Base-by-base conservation (phyloP, 2,113 vertebrate species). In the Chaetura pelagica region DNA sequence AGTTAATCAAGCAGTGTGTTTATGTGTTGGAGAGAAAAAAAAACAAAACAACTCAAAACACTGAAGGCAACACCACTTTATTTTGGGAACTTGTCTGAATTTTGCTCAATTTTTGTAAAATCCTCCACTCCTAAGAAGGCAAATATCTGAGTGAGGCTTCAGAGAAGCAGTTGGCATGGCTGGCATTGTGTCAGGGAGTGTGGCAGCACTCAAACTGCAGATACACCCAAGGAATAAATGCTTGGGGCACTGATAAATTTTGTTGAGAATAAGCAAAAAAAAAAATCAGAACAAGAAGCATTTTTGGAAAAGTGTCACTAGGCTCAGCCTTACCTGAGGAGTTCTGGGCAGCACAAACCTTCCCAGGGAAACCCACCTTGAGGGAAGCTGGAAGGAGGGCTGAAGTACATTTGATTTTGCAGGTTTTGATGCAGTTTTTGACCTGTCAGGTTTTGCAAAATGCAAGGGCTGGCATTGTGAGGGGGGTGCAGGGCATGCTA, bases 1-100 rank as follows among this genome's bases (percentile, higher is more conserved):
- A 35, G 11, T 57, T 49, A 62, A 67, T 6, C 6, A 15, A 26
- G 9, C 1, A 4, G 17, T 29, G 16, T 1, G 0, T 61, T 54
- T 61, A 34, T 18, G 30, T 30, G 11, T 10, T 57, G 26, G 61
- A 55, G 23, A 54, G 54, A 17, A 61, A 44, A 29, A 9, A 4
- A 38, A 38, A 7, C 38, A 4, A 38, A 38, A 7, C 38, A n/a
- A 12, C 26, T 8, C 12, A 1, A 6, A n/a, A 62, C 7, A 4
- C 22, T 58, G 61, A 72, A 67, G 35, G 11, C 15, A 82, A 19
- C 44, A 26, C 19, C 16, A 9, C 22, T 44, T 44, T 61, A 8
- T 38, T 51, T 48, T 73, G 46, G 34, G 24, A 55, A 15, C 14
- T 19, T 48, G 30, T 54, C 35, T 42, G 67, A 40, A 49, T 42